These are phyloP conservation scores for Drosophila tsacasi DNA, from an alignment of 1,140 invertebrate genomes.

Conservation along the genomic window DNA sequence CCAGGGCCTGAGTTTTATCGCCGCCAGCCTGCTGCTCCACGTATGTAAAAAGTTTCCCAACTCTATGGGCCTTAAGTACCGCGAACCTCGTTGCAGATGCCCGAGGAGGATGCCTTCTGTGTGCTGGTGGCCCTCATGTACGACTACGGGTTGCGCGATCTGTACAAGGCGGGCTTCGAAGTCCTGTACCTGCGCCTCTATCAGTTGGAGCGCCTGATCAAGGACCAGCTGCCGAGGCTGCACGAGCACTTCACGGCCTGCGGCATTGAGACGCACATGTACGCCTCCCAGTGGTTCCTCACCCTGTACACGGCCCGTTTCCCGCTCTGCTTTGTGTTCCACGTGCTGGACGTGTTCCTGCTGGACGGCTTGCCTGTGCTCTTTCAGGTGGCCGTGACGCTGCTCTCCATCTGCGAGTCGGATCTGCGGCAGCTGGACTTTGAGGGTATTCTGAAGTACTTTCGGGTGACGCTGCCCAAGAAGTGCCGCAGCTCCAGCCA, in stretches of 20 bases:
- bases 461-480: conserved; percentile 97
- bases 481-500: conserved; percentile 96
- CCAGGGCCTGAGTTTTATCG: conserved; percentile 98
- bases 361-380: conserved; percentile 97
- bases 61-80: neutral
- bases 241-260: conserved; percentile 96
- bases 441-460: conserved; percentile 97
- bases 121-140: conserved; percentile 99
- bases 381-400: conserved; percentile 97
- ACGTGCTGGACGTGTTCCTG: conserved; percentile 98
- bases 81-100: conserved; percentile 91
- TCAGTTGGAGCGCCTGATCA: conserved; percentile 95
- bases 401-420: conserved; percentile 96
- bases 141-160: conserved; percentile 96
- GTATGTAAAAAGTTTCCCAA: conserved; percentile 87
- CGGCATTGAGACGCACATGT: conserved; percentile 99
- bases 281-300: conserved; percentile 99
- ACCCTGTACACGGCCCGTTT: conserved; percentile 99
- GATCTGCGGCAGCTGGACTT: conserved; percentile 98
- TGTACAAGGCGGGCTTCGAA: conserved; percentile 98
- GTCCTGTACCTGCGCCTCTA: conserved; percentile 97
- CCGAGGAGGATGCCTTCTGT: conserved; percentile 99
- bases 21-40: conserved; percentile 97
- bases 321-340: conserved; percentile 98
- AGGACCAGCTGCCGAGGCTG: conserved; percentile 96